These are phyloP conservation scores for Athene cunicularia DNA, from an alignment of 2,113 vertebrate species.

Conservation along the genomic window DNA sequence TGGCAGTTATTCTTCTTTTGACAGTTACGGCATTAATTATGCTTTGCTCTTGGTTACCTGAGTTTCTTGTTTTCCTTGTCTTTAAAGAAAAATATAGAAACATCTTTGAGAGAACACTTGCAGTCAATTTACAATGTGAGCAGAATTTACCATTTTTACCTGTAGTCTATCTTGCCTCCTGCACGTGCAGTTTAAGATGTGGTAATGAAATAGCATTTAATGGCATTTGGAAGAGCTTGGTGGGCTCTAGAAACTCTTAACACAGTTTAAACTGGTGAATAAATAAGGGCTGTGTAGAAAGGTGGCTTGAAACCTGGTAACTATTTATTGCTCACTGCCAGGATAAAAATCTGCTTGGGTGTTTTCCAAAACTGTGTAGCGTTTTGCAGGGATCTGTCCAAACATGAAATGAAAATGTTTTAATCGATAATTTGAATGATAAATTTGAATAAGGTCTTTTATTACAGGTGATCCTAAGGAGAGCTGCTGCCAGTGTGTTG, in stretches of 20 bases:
- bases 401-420: not conserved
- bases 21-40: not conserved
- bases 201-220: not conserved
- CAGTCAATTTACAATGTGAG: not conserved
- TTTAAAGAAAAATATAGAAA: not conserved
- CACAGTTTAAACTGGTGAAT: not conserved
- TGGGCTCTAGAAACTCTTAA: not conserved
- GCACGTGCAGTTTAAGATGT: not conserved
- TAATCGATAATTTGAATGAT: not conserved
- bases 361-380: not conserved
- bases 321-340: not conserved
- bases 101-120: not conserved
- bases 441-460: not conserved
- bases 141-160: not conserved
- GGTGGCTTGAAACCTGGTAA: not conserved
- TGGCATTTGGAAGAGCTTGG: not conserved
- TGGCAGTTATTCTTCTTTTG: not conserved
- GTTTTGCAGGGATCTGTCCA: not conserved
- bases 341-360: not conserved
- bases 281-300: not conserved
- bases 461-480: not conserved
- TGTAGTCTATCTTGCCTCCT: not conserved
- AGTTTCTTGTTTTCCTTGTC: not conserved
- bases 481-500: not conserved
- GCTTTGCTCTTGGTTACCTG: not conserved